Evolutionary conservation across 2,888 invertebrate species (phyloP), one percentile per base, ranked within the genome.

Genomic region (Aricia artaxerxes): DNA sequence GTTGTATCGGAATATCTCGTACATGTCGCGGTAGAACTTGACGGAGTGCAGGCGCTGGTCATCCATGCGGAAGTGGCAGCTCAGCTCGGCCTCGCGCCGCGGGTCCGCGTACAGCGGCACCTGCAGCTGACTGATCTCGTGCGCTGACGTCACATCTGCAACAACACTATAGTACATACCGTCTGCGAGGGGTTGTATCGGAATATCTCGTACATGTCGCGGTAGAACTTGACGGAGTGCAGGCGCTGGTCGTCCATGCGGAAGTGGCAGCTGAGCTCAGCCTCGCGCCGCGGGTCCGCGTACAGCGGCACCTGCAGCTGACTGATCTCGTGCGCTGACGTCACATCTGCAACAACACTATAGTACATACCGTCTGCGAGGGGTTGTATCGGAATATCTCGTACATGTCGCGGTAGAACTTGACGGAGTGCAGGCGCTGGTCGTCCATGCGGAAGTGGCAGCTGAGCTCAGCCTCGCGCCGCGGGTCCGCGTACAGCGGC

Each of bases 151-250:
- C 85, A 93, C 86, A 81, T 90, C 94, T 94, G 91, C 9, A 81
- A 83, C 81, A 82, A 82, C 79, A 72, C 81, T n/a, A 73, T 44
- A 44, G 44, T 75, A 77, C 38, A 35, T 73, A 93, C 94, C 90
- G 89, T 88, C 82, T 92, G 91, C 78, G 90, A 88, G 9, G 94
- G 94, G 82, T 89, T 93, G 82, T 92, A 94, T 86, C 94, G 86
- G 84, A 94, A 94, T 88, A 94, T 94, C 86, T 94, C 94, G 85
- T 93, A 87, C 86, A 90, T 53, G 81, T 94, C 93, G 69, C 94
- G 86, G 85, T 94, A 94, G 92, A 92, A 94, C 87, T 94, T 94
- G 84, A 94, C 92, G 61, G 94, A 94, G 84, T 94, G 94, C 31
- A 94, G 89, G 80, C 88, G 90, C 86, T 93, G 91, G 40, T 44